Evolutionary conservation across 2,797 vertebrate genomes (phyloP), one percentile per base, ranked within the genome.

Genomic region (Enteromius argenteus): DNA sequence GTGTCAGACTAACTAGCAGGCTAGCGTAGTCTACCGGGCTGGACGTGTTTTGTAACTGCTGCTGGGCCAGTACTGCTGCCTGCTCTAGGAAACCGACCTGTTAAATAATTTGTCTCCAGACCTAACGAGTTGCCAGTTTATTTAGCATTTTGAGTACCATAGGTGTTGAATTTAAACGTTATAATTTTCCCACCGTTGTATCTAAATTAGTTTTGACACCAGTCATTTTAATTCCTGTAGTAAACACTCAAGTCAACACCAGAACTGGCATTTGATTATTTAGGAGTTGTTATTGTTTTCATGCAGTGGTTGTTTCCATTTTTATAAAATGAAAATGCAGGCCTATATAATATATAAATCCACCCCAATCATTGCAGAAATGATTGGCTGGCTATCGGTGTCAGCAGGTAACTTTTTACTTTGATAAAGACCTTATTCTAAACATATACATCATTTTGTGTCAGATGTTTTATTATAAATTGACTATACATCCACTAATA

Each of bases 41-140:
- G 64, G 83, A 79, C 42, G 51, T 69, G 84, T 87, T 87, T 81
- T 85, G 56, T 84, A 77, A 85, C 84, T 71, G 86, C 79, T 84
- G 81, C 80, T 51, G 71, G 72, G 42, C 58, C 51, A 58, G 66
- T 69, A 30, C n/a, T 30, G 27, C 9, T 66, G 56, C n/a, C 66
- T 73, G 30, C 68, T 76, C 5, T 1, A 35, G 15, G 32, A 78
- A 78, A 44, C 4, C 4, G 75, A 78, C 15, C 37, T 46, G 37
- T 78, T 78, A 62, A 42, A 32, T 15, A 23, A 27, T 78, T n/a
- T 46, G 23, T 71, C 49, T 3, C 49, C 30, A 80, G 69, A 80
- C 19, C 13, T 32, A 46, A 11, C 15, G 23, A 77, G 23, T 42
- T 81, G 7, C 23, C 79, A 32, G 13, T 21, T 8, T 15, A 11